Percentiles rank a stretch among this genome's conserved stretches.
These are phyloP conservation scores for Perccottus glenii DNA, from an alignment of 2,113 vertebrate genomes.

Conservation along the genomic window DNA sequence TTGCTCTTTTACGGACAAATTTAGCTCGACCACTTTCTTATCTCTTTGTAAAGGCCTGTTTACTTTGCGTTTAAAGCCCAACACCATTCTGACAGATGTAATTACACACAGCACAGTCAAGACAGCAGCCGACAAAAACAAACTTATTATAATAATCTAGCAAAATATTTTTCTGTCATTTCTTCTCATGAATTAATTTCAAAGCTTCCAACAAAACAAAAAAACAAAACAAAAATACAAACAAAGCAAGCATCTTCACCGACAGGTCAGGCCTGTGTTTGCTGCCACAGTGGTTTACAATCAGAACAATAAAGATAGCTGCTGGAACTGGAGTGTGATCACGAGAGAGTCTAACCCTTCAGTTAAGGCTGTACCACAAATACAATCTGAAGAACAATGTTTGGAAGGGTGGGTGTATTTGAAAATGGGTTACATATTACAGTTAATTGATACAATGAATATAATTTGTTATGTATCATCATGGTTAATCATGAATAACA, in stretches of 20 bases:
- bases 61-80: constrained; percentile 4
- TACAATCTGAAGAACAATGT: not conserved
- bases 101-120: constrained; percentile 31
- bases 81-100: constrained; percentile 25
- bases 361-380: not conserved
- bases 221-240: not conserved
- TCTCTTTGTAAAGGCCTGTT: constrained; percentile 27
- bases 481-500: no score
- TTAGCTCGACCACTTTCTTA: constrained; percentile 11
- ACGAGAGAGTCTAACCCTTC: constrained; percentile 7
- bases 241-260: constrained; percentile 5
- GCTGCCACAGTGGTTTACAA: constrained; percentile 21
- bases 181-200: not conserved
- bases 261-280: constrained; percentile 7
- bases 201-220: not conserved
- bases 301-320: constrained; percentile 35
- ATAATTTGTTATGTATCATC: no score
- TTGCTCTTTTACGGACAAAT: constrained; percentile 18
- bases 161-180: constrained; percentile 17
- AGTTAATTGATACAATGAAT: no score
- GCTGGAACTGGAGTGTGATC: constrained; percentile 17
- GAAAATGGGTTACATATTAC: no score
- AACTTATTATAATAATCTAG: not conserved
- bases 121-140: constrained; percentile 22
- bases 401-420: no score